phyloP scores from a whole-genome alignment of 1,140 invertebrate genomes.

The Drosophila parabipectinata region DNA sequence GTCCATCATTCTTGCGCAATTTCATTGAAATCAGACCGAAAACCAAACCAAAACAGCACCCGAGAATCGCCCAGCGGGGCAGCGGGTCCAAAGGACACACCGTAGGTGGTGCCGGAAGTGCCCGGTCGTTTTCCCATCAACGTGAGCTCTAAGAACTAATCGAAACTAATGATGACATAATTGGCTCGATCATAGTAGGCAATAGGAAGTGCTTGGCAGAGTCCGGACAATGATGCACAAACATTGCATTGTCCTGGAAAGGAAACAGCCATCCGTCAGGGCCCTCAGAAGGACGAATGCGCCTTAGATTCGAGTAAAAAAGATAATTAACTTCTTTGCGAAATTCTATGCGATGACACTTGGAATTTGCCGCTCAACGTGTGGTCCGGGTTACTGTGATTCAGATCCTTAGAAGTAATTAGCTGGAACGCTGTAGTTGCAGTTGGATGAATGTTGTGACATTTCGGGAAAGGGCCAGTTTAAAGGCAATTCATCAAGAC shows the following conservation, averaged over 20 bases:
- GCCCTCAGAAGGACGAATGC: slow-evolving; percentile 41
- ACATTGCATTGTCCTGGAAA: slow-evolving; percentile 43
- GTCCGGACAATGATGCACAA: slow-evolving; percentile 57
- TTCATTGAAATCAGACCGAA: slow-evolving; percentile 51
- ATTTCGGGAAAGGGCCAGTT: slow-evolving; percentile 54
- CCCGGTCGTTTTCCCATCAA: slow-evolving; percentile 63
- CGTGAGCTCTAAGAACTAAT: slow-evolving; percentile 61
- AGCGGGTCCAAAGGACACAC: slow-evolving; percentile 43
- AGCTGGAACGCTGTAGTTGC: slow-evolving; percentile 57
- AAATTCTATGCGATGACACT: slow-evolving; percentile 78
- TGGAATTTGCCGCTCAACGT: slow-evolving; percentile 55
- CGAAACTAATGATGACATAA: slow-evolving; percentile 82
- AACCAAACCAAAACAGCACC: slow-evolving; percentile 54
- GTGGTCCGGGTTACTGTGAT: slow-evolving; percentile 50
- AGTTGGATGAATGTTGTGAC: slow-evolving; percentile 65
- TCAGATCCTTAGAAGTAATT: slow-evolving; percentile 31
- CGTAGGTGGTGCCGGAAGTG: slow-evolving; percentile 80
- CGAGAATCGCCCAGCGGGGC: slow-evolving; percentile 53
- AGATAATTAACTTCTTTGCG: slow-evolving; percentile 78
- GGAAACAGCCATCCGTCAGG: slow-evolving; percentile 72
- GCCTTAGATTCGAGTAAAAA: slow-evolving; percentile 37
- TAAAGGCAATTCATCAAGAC: slow-evolving; percentile 65
- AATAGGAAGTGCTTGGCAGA: slow-evolving; percentile 60
- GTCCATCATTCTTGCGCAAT: slow-evolving; percentile 72
- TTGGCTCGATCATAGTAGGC: slow-evolving; percentile 59